A percentile compares a stretch with the other conserved stretches of the same genome.
These are phyloP conservation scores for Clarias fuscus DNA, from an alignment of 2,797 vertebrate species.

Conservation along the genomic window DNA sequence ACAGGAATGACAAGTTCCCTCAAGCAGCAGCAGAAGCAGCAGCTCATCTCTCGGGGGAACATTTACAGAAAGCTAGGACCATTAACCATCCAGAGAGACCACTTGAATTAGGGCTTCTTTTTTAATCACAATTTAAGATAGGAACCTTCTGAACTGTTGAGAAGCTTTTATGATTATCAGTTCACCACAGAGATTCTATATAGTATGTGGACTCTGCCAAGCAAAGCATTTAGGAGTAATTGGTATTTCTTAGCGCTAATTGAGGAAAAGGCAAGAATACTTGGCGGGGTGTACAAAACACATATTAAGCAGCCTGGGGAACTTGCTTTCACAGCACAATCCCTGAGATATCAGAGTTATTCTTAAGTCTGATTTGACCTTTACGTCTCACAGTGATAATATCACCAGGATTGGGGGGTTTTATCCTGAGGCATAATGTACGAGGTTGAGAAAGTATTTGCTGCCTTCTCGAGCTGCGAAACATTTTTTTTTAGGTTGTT, in stretches of 20 bases:
- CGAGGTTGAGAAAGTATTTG: not conserved
- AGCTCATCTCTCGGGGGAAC: not conserved
- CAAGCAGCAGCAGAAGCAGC: not conserved
- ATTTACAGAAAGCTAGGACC: not conserved
- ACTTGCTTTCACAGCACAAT: conserved; percentile 5
- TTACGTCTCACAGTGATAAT: not conserved
- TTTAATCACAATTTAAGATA: not conserved
- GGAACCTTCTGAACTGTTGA: not conserved
- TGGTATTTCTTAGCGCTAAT: conserved; percentile 3
- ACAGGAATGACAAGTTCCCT: not conserved
- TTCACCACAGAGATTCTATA: not conserved
- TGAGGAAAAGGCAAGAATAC: not conserved
- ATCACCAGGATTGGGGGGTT: not conserved
- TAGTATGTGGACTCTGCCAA: not conserved
- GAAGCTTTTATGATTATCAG: not conserved
- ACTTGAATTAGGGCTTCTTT: not conserved
- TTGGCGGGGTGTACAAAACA: not conserved
- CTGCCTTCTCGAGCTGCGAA: not conserved
- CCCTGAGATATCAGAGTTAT: not conserved
- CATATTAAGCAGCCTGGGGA: not conserved
- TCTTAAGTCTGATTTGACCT: conserved; percentile 10
- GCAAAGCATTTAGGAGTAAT: not conserved
- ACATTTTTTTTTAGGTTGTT: not conserved
- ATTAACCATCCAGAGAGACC: no score
- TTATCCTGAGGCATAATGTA: not conserved